Evolutionary conservation across 2,113 vertebrate genomes (phyloP).

Genomic region (Cephalopterus ornatus): DNA sequence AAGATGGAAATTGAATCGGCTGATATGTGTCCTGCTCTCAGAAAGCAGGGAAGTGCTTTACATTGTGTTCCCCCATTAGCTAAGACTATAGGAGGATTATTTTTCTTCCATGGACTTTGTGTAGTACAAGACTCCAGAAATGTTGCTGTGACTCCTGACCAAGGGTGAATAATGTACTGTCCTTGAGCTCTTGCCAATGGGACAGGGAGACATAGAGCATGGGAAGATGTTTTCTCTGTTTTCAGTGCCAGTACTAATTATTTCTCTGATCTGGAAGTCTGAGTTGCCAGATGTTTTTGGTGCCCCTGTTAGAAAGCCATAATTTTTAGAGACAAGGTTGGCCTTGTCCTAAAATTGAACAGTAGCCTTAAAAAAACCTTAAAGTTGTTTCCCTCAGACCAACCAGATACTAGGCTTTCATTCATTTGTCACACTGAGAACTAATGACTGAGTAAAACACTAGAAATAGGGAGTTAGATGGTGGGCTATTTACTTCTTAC

Average conservation of each 20-base stretch:
- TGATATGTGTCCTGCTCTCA: background rate
- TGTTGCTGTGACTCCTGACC: background rate
- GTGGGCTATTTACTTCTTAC: background rate
- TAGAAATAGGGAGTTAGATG: background rate
- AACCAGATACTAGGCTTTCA: background rate
- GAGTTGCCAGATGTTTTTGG: background rate
- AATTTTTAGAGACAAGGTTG: background rate
- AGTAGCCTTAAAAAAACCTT: background rate
- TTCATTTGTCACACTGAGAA: background rate
- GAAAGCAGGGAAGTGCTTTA: background rate
- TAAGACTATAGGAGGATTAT: background rate
- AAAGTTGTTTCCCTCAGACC: background rate
- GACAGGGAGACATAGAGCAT: rapidly evolving
- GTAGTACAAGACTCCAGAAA: background rate
- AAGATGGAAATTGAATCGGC: background rate
- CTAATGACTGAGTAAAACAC: background rate
- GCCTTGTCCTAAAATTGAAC: background rate
- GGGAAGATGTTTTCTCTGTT: background rate
- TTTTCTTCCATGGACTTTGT: background rate
- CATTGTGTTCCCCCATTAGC: background rate
- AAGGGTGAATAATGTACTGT: background rate
- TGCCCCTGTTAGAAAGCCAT: rapidly evolving
- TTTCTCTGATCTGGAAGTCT: background rate
- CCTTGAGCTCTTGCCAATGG: background rate
- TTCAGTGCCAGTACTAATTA: background rate